phyloP scores from a whole-genome alignment of 92 coral and sea anemone genomes.

The Diadumene lineata region DNA sequence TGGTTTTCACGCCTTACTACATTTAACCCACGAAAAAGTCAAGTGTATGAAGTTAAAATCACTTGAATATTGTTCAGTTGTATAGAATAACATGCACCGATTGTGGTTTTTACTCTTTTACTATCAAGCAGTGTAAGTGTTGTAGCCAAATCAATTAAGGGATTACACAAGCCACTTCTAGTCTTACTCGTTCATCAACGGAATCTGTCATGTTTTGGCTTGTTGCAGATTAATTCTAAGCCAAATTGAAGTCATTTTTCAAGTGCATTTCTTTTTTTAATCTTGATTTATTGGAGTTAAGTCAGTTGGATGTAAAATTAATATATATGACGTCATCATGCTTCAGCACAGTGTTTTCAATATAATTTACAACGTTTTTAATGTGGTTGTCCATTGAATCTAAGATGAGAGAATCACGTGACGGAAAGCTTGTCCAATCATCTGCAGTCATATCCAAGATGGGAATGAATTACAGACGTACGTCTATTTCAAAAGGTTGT shows the following conservation, averaged over 20 bases:
- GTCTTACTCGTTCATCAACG: neutral
- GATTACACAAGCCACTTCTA: neutral
- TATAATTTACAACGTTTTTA: no score
- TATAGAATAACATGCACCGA: no score
- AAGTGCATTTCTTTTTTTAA: neutral
- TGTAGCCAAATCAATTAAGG: neutral
- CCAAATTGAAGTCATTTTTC: neutral
- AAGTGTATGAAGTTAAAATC: neutral
- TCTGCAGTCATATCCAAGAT: no score
- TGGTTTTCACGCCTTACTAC: no score
- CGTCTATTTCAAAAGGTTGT: no score
- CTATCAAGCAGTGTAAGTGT: neutral
- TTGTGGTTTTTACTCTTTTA: neutral
- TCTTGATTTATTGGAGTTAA: neutral
- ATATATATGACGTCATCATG: neutral
- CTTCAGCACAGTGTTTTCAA: no score
- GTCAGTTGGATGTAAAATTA: neutral
- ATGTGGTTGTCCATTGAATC: neutral
- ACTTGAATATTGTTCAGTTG: no score
- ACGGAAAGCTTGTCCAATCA: no score
- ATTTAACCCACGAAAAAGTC: no score
- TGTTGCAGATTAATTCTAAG: neutral
- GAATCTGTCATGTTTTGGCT: neutral
- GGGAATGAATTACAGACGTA: no score
- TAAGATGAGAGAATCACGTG: no score